Base-by-base conservation (phyloP, 2,888 invertebrate species). In the Heliconius ismenius region DNA sequence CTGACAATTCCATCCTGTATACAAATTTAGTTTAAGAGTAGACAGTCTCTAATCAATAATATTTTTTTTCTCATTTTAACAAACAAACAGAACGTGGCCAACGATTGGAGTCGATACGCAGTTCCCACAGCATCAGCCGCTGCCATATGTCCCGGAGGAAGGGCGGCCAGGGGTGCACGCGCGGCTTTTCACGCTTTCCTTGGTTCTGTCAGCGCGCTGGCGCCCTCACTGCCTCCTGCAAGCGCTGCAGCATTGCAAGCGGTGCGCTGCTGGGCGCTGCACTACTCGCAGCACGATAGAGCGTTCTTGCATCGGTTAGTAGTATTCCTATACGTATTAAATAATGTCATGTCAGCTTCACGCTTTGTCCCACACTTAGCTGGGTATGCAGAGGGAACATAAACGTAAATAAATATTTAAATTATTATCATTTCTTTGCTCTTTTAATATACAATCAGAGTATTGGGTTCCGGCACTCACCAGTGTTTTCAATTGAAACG, bases 151-250 rank as follows among this genome's bases (percentile, higher is more conserved):
- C 93, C 92, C 0, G 93, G 93, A 0, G 93, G 92, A 0, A 83
- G 87, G 0, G 82, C 91, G 0, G 90, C 89, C 0, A 84, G 92
- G 1, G 91, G 91, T 0, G 86, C 92, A 0, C 95, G 97, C 0
- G 95, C 96, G 0, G 96, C 97, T 0, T 97, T 99, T 89, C 98
- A 99, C 87, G 95, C 96, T 2, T 95, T 98, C 78, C 94, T 99
- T 26, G 98, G 98, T 87, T 98, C 98, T 0, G 97, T 99, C 76
- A 97, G 98, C 21, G 98, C 98, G 87, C 95, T 99, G 67, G 99
- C 99, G 95, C 96, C 98, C 24, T 95, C 97, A 26, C 94, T 98
- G 79, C 98, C 98, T 0, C 96, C 97, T 80, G 97, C 98, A 64
- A 98, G 98, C 11, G 96, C 98, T 0, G 93, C 98, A 32, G 97